Evolutionary conservation across 2,797 vertebrate species (phyloP), one percentile per base, ranked within the genome.

Genomic region (Urocyon cinereoargenteus): DNA sequence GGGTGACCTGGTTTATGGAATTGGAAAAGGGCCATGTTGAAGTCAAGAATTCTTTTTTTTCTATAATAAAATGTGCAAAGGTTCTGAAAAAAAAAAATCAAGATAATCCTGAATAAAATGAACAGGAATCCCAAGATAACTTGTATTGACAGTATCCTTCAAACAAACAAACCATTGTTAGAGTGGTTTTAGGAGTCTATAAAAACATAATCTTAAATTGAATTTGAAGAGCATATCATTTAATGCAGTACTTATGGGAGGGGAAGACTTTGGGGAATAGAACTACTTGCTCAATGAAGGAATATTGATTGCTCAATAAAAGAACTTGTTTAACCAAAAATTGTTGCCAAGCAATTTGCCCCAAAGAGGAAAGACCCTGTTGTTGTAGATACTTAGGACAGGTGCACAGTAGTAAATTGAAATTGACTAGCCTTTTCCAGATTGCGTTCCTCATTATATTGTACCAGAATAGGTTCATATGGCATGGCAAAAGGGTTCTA

Each of bases 141-240:
- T 85, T 82, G 24, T 70, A 31, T 13, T 59, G 28, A 72, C 26
- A n/a, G 2, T 49, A n/a, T 40, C 31, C 14, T 86, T 77, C 51
- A 55, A 79, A 77, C 31, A 77, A 91, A 57, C 59, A 26, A 28
- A 84, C n/a, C 14, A 66, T 3, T 10, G 1, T 49, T 78, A 51
- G 2, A 84, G 28, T 89, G 22, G 19, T 40, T 73, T 93, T 91
- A 31, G 66, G 62, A 57, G 53, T 79, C 10, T 78, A 45, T 68
- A 73, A 96, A 90, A 94, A 73, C 40, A 57, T 34, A 79, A 51
- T 51, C 84, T 95, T 91, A 73, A 89, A 68, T 83, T 62, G 40
- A 92, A 88, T 90, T 91, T 78, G 55, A 97, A 79, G 31, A 95
- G 10, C 1, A 0, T 53, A 62, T 57, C 55, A 81, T 70, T 88